Percentiles rank a stretch among this genome's conserved stretches.
Evolutionary conservation across 2,797 vertebrate species (phyloP).

Genomic region (Phrynocephalus guinanensis): DNA sequence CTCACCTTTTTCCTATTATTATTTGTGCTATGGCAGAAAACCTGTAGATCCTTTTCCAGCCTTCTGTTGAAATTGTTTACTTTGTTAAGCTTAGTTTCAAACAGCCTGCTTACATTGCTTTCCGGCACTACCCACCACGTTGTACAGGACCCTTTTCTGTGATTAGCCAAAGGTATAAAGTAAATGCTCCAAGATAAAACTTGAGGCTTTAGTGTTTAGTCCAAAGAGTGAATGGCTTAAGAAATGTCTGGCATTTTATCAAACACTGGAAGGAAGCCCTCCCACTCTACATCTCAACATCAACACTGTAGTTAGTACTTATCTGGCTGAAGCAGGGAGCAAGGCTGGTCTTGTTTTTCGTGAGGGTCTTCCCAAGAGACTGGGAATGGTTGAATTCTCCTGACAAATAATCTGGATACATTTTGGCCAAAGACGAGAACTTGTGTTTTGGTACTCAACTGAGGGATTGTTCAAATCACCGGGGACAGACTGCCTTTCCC

Average conservation of each 20-base stretch:
- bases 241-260: neutral
- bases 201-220: neutral
- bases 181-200: neutral
- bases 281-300: neutral
- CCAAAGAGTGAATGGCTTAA: neutral
- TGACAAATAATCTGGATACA: conserved; percentile 14
- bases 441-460: conserved; percentile 26
- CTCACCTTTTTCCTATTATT: neutral
- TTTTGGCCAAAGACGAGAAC: conserved; percentile 32
- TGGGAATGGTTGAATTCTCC: conserved; percentile 27
- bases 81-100: neutral
- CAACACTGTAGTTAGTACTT: neutral
- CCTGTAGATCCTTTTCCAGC: neutral
- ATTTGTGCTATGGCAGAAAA: neutral
- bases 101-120: neutral
- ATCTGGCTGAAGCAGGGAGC: neutral
- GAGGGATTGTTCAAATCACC: neutral
- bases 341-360: neutral
- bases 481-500: neutral
- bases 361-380: conserved; percentile 14
- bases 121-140: neutral
- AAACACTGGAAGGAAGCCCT: neutral
- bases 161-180: neutral
- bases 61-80: neutral
- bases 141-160: neutral